Evolutionary conservation across 2,113 vertebrate genomes (phyloP).

Genomic region (Sisor rabdophorus): DNA sequence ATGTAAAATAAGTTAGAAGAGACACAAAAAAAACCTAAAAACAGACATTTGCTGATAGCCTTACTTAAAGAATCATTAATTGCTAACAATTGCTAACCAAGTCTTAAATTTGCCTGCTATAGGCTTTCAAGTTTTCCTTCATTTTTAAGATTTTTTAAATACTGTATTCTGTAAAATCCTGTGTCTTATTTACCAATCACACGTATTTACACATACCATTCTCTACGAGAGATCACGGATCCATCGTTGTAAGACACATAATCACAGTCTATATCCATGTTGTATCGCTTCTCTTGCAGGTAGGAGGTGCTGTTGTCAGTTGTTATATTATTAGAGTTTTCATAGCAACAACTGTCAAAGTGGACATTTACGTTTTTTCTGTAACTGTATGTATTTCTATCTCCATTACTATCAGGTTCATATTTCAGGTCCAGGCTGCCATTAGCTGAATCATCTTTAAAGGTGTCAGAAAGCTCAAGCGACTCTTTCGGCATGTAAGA

Average conservation of each 20-base stretch:
- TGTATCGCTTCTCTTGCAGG: slow-evolving; percentile 81
- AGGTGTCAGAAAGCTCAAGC: slow-evolving; percentile 87
- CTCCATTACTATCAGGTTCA: slow-evolving; percentile 76
- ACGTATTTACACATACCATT: slow-evolving; percentile 91
- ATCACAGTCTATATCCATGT: slow-evolving; percentile 85
- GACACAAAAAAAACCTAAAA: background rate
- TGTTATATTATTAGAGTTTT: slow-evolving; percentile 72
- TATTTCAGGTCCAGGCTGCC: slow-evolving; percentile 86
- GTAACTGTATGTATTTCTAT: slow-evolving; percentile 83
- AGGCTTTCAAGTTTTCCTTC: background rate
- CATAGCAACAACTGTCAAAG: slow-evolving; percentile 74
- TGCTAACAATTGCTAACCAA: slow-evolving; percentile 12
- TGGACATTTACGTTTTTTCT: slow-evolving; percentile 76
- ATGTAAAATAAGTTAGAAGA: too few species aligned
- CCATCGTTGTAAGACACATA: slow-evolving; percentile 95
- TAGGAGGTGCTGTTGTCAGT: slow-evolving; percentile 83
- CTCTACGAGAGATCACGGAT: slow-evolving; percentile 94
- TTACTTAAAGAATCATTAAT: background rate
- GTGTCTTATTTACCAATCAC: slow-evolving; percentile 1
- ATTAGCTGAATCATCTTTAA: slow-evolving; percentile 84
- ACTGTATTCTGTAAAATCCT: slow-evolving; percentile 23
- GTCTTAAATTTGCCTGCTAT: slow-evolving; percentile 14
- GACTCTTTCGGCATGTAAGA: slow-evolving; percentile 97
- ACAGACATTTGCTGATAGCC: background rate
- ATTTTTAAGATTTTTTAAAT: slow-evolving; percentile 20